Evolutionary conservation across 1,140 invertebrate genomes (phyloP).

Genomic region (Brachionus koreanus): DNA sequence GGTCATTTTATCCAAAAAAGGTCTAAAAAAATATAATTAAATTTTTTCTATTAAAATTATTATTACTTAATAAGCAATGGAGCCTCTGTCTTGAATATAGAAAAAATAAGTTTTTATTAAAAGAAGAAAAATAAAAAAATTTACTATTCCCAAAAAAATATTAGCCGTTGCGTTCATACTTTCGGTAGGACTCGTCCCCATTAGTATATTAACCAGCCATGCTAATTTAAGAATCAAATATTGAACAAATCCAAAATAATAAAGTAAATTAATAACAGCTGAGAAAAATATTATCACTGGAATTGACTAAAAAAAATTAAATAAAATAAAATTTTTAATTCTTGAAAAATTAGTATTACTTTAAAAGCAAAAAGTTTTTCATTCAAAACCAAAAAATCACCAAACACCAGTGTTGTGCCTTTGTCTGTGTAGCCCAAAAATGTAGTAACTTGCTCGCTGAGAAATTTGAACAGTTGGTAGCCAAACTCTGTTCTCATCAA

Average conservation of each 20-base stretch:
- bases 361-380: slow-evolving; percentile 13
- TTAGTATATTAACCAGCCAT: slow-evolving; percentile 49
- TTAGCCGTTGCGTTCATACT: slow-evolving; percentile 53
- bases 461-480: slow-evolving; percentile 69
- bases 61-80: slow-evolving; percentile 22
- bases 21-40: not conserved
- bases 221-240: slow-evolving; percentile 74
- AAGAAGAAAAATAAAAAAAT: not conserved
- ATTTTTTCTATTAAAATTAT: not conserved
- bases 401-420: slow-evolving; percentile 61
- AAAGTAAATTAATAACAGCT: slow-evolving; percentile 78
- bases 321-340: not conserved
- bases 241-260: slow-evolving; percentile 81
- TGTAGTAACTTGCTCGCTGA: slow-evolving; percentile 66
- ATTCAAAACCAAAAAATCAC: slow-evolving; percentile 58
- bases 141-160: slow-evolving; percentile 54
- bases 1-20: slow-evolving; percentile 44
- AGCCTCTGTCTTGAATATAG: slow-evolving; percentile 21
- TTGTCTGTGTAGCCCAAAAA: slow-evolving; percentile 72
- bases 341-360: slow-evolving; percentile 57
- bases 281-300: slow-evolving; percentile 86
- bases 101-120: not conserved
- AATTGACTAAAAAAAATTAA: slow-evolving; percentile 63
- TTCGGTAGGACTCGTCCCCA: slow-evolving; percentile 41
- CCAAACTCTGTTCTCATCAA: slow-evolving; percentile 78